Base-by-base conservation (phyloP, 2,888 invertebrate genomes). In the Cheilosia vernalis region DNA sequence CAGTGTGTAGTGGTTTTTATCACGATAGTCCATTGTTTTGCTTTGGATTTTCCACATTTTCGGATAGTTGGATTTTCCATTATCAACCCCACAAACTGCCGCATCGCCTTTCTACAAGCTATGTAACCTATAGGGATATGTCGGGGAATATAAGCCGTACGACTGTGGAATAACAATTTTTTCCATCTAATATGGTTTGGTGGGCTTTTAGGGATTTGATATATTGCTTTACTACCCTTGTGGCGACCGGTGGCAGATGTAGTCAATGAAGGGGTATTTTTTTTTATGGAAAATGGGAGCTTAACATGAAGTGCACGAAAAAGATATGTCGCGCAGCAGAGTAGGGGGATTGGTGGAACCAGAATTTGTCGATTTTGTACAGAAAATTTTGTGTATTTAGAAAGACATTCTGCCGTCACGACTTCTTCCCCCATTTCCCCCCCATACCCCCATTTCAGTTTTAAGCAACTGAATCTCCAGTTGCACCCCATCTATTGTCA, bases 131-230 rank as follows among this genome's bases (percentile, higher is more conserved):
- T 44, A 42, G 42, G 67, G 27, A 67, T 60, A 33, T 67, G 44
- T 64, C n/a, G 66, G 40, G 19, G 44, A 24, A 58, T 55, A 53
- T 77, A 44, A 77, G 61, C 27, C 56, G 37, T 21, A 55, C 53
- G 53, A 40, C 53, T 24, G 37, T 44, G 44, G 77, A 77, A 77
- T 77, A 69, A 55, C 27, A 69, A 77, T 69, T 40, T 33, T 44
- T 37, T 76, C 30, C 1, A 60, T 58, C 6, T 10, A 15, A n/a
- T 19, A n/a, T 1, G 15, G 58, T 15, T 47, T 40, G 40, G 30
- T 47, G 15, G 13, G 24, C 19, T 61, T 61, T 51, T 44, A 51
- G 27, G 49, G 49, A 72, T 76, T 76, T 51, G 51, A 76, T 33
- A 66, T 49, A 74, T 74, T 47, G 49, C 47, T 10, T 30, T 13